Conservation (phyloP, 1,140 invertebrate species). For the Panagrolaimus sp. region DNA sequence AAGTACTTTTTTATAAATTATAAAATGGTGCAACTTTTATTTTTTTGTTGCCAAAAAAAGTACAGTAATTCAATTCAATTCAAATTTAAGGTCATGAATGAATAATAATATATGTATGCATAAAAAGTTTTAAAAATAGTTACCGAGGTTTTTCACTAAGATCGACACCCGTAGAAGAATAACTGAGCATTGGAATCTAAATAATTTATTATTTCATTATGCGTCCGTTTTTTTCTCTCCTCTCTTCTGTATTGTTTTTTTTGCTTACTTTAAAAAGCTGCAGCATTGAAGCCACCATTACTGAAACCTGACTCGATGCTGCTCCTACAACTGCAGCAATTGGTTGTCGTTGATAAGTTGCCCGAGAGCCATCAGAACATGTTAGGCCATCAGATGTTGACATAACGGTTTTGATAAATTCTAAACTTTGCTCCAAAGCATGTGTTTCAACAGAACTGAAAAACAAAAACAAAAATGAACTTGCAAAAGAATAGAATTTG, state of each 20-base stretch:
- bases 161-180: conserved; percentile 72
- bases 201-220: conserved; percentile 44
- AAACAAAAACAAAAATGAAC: no score
- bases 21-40: neutral
- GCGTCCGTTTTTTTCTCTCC: conserved; percentile 10
- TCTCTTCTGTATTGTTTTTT: neutral
- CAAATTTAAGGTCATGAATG: no score
- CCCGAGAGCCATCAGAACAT: conserved; percentile 64
- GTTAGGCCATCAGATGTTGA: conserved; percentile 61
- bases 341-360: conserved; percentile 65
- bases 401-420: conserved; percentile 67
- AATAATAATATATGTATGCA: no score
- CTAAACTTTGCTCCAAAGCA: conserved; percentile 74
- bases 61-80: no score
- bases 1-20: no score
- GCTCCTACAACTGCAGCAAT: conserved; percentile 69
- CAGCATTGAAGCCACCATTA: conserved; percentile 70
- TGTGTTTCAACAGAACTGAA: conserved; percentile 70
- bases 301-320: conserved; percentile 68
- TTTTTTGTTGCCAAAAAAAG: neutral
- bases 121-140: conserved; percentile 6
- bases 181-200: conserved; percentile 71
- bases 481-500: no score
- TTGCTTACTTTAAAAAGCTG: conserved; percentile 66
- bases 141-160: conserved; percentile 68